These are phyloP conservation scores for Sitta carolinensis DNA, from an alignment of 2,797 vertebrate species.

Conservation along the genomic window DNA sequence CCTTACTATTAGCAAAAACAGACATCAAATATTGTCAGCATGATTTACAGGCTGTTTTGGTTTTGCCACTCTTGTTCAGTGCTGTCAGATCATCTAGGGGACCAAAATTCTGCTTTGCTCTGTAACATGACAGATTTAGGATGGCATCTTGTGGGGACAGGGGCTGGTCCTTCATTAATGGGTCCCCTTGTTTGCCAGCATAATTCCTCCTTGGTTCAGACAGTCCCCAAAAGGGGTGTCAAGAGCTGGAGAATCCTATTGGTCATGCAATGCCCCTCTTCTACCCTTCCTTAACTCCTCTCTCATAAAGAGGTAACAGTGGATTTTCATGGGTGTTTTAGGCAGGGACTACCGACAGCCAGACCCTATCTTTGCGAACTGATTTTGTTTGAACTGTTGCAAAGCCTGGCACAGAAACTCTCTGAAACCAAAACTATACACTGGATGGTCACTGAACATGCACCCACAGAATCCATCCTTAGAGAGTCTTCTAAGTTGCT, in stretches of 20 bases:
- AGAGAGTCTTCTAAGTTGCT: background rate
- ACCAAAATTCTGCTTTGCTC: background rate
- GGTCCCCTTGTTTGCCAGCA: accelerated
- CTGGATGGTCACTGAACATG: background rate
- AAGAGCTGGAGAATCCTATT: background rate
- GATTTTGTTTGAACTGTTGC: background rate
- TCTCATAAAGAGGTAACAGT: background rate
- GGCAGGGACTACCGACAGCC: background rate
- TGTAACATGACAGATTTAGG: background rate
- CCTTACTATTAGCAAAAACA: background rate
- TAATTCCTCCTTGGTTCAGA: background rate
- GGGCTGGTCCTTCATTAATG: background rate
- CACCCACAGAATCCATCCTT: background rate
- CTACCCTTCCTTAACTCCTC: background rate
- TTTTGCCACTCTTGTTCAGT: background rate
- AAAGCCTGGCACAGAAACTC: background rate
- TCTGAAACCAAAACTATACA: background rate
- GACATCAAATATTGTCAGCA: background rate
- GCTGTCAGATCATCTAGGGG: background rate
- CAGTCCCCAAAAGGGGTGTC: background rate
- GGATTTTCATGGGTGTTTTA: background rate
- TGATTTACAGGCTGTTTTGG: background rate
- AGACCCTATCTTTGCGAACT: background rate
- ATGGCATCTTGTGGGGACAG: accelerated
- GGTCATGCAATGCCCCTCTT: background rate